phyloP scores from a whole-genome alignment of 2,113 vertebrate genomes.

The Circaetus cinerascens region DNA sequence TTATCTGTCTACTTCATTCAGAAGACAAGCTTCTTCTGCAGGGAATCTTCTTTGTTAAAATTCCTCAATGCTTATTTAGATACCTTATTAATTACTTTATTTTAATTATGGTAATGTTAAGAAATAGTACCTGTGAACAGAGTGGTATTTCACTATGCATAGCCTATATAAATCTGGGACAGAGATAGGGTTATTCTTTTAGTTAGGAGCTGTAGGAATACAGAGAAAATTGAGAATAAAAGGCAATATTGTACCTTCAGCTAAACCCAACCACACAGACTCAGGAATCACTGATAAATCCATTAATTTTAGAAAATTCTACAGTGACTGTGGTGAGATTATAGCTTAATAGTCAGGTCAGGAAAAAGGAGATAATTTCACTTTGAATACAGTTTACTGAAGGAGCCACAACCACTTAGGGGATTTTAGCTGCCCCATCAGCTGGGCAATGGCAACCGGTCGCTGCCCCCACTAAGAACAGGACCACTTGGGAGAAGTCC shows the following conservation, averaged over 20 bases:
- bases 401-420: neutral
- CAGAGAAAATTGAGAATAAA: neutral
- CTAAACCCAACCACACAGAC: neutral
- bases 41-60: neutral
- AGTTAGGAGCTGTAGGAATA: neutral
- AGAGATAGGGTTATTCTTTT: neutral
- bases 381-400: neutral
- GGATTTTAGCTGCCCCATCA: neutral
- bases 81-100: neutral
- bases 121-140: neutral
- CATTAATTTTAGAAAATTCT: neutral
- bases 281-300: neutral
- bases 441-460: fast-evolving
- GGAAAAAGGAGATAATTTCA: neutral
- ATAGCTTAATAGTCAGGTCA: neutral
- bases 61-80: neutral
- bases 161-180: neutral
- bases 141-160: neutral
- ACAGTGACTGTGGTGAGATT: neutral
- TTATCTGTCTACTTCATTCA: neutral
- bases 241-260: neutral
- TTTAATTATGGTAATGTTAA: neutral
- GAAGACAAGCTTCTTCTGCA: neutral
- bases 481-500: neutral
- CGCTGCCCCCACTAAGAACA: neutral